These are phyloP conservation scores for Drosophila kokeensis DNA, from an alignment of 2,888 invertebrate genomes.

Conservation along the genomic window DNA sequence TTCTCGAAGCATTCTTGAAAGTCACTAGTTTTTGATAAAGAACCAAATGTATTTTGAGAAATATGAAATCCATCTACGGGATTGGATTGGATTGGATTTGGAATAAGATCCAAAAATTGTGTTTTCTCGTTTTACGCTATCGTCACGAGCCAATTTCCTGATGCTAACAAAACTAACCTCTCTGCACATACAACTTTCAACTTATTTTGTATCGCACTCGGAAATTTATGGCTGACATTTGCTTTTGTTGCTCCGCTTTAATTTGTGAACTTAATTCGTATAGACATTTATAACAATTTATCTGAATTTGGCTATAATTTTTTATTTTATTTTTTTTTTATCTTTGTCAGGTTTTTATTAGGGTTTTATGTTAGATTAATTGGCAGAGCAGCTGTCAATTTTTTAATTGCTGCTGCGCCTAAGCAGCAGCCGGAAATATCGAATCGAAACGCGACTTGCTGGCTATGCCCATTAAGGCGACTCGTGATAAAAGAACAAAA, in stretches of 20 bases:
- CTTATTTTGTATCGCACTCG: slow-evolving; percentile 28
- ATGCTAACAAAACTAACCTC: slow-evolving; percentile 4
- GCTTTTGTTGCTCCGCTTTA: slow-evolving; percentile 42
- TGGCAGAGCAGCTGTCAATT: slow-evolving; percentile 67
- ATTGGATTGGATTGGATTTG: too few relatives aligned
- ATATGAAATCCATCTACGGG: neutral
- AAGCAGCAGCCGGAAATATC: slow-evolving; percentile 73
- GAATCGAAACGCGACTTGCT: slow-evolving; percentile 25
- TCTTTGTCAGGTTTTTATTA: slow-evolving; percentile 14
- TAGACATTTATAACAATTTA: slow-evolving; percentile 77
- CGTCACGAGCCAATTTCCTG: slow-evolving; percentile 43
- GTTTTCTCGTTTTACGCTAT: slow-evolving; percentile 8
- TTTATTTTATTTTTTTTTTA: slow-evolving; percentile 9
- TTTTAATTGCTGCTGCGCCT: slow-evolving; percentile 70
- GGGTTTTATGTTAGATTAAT: slow-evolving; percentile 64
- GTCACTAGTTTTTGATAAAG: neutral
- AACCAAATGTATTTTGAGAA: neutral
- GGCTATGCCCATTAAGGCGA: slow-evolving; percentile 44
- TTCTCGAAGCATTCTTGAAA: neutral
- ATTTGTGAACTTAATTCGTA: slow-evolving; percentile 76
- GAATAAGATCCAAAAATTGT: neutral
- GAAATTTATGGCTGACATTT: slow-evolving; percentile 58
- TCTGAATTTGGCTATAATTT: slow-evolving; percentile 59
- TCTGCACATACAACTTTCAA: slow-evolving; percentile 43
- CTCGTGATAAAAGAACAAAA: slow-evolving; percentile 14